Conservation (phyloP, 2,113 vertebrate species). For the Mohoua ochrocephala region DNA sequence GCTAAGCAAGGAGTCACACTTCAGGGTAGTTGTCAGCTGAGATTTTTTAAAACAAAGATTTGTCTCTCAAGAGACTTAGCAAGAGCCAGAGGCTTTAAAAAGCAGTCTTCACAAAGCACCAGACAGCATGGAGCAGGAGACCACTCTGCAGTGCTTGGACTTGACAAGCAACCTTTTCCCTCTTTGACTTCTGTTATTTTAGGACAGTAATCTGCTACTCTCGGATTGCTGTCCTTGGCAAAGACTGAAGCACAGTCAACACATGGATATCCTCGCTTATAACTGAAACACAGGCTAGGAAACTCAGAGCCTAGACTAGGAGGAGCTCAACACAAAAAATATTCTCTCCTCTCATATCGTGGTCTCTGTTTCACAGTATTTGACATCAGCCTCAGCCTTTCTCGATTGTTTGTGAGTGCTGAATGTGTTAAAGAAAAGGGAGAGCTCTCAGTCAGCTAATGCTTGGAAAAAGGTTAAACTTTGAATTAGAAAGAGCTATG, state of each 20-base stretch:
- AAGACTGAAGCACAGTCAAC: neutral
- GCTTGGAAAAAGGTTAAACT: neutral
- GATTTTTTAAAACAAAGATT: neutral
- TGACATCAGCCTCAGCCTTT: neutral
- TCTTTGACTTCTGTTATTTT: constrained; percentile 18
- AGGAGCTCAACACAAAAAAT: neutral
- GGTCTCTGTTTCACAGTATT: neutral
- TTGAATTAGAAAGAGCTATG: neutral
- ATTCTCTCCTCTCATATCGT: neutral
- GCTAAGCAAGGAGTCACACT: neutral
- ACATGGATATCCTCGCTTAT: neutral
- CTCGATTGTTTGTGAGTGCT: neutral
- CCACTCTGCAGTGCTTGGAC: neutral
- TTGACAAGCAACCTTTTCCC: constrained; percentile 14
- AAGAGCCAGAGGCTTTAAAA: neutral
- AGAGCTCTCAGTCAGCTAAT: neutral
- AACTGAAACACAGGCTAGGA: neutral
- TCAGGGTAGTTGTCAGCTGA: neutral
- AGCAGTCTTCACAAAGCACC: neutral
- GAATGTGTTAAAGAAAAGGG: neutral
- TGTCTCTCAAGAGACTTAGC: neutral
- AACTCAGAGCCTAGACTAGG: neutral
- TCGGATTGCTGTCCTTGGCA: neutral
- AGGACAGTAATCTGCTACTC: neutral
- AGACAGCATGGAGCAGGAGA: neutral